These are phyloP conservation scores for Numenius arquata DNA, from an alignment of 2,113 vertebrate genomes.

Conservation along the genomic window DNA sequence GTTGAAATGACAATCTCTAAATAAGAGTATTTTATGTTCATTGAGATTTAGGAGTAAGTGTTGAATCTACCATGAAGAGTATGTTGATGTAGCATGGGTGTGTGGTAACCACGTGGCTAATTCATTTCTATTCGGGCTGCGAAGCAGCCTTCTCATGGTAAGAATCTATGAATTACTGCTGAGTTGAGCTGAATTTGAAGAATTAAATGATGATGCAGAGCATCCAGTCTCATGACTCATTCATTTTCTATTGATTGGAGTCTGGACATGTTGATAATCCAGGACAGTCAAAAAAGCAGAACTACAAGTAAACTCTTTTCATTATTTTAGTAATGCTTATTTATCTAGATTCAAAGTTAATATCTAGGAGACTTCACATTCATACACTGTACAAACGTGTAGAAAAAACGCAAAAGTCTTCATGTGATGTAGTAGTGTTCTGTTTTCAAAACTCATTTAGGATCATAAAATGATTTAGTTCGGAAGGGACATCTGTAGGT, in stretches of 20 bases:
- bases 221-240: neutral
- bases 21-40: neutral
- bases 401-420: accelerated
- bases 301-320: neutral
- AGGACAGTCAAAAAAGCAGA: neutral
- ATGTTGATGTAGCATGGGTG: neutral
- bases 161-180: neutral
- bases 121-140: neutral
- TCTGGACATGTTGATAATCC: neutral
- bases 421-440: neutral
- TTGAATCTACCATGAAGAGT: neutral
- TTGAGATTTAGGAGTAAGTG: neutral
- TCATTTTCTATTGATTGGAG: neutral
- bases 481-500: neutral
- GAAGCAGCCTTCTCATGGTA: neutral
- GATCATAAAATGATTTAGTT: neutral
- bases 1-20: neutral
- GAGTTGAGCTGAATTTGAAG: neutral
- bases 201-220: neutral
- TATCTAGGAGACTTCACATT: neutral
- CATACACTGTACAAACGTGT: neutral
- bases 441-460: neutral
- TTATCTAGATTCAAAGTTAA: neutral
- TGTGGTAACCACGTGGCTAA: neutral
- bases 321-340: neutral